Base-by-base conservation (phyloP, 2,113 vertebrate genomes). In the Cariama cristata region DNA sequence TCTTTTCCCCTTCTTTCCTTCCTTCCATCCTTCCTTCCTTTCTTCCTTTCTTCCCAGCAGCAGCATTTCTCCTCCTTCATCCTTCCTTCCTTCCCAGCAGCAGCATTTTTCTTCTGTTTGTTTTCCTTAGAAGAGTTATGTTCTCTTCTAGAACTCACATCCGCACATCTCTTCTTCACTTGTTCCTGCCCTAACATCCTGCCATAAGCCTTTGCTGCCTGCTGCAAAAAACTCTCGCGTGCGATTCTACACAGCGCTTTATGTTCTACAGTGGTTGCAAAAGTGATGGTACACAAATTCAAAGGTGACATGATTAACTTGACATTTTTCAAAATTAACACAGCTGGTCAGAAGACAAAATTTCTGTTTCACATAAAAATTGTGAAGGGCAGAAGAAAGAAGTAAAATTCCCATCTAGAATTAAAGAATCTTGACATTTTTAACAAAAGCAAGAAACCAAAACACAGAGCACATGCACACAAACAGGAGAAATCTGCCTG, bases 401-500 rank as follows among this genome's bases (percentile, higher is more conserved):
- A 42, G 21, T 42, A 47, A 87, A 56, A 53, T n/a, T 81, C 52
- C 45, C 12, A 24, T 15, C 58, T n/a, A 45, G 52, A 81, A 40
- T 62, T 71, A 67, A 67, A 81, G n/a, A n/a, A 8, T 63, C 64
- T 59, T 67, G 32, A 23, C 33, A 13, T 62, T 79, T 87, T 90
- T 68, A 50, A 38, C 27, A 66, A 71, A 80, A 91, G 22, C 24
- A 77, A 79, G 82, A 81, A 85, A 72, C 22, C 27, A 40, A 93
- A 80, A 23, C 23, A 42, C 0, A 4, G 67, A 52, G n/a, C 7
- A 38, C 62, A 15, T 11, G 6, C 3, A 7, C 6, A 19, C 4
- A 6, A 3, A 52, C 8, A 59, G 24, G n/a, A 59, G n/a, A 77
- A 84, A 89, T 58, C 72, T 62, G 30, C 7, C n/a, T 83, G 35